Evolutionary conservation across 2,797 vertebrate species (phyloP), one percentile per base, ranked within the genome.

Genomic region (Ciconia nigra): DNA sequence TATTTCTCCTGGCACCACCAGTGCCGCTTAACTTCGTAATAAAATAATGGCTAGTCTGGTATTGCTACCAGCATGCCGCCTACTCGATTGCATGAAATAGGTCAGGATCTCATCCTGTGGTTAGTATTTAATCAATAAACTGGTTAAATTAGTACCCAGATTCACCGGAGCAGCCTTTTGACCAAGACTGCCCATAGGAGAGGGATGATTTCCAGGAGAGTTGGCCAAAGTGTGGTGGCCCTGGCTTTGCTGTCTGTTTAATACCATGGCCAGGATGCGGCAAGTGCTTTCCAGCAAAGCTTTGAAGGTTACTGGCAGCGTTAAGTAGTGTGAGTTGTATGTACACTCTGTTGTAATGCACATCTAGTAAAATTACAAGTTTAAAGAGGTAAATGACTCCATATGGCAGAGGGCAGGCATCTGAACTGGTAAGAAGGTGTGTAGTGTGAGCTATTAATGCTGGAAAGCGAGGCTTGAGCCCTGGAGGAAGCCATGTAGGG

Each of bases 251-350:
- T 55, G 3, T 19, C 79, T 41, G 15, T 25, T 54, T 65, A 21
- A 39, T 37, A 6, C 22, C 31, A 2, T 4, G 37, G 54, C 24
- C 35, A 28, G 66, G 28, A 37, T 20, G 37, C 6, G 1, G 9
- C 0, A 0, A 58, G 39, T 22, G 57, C 55, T 82, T 35, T 58
- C 42, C 62, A 63, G 65, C 0, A 4, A 66, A 54, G 55, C 51
- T 86, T 15, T 44, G 51, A 28, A 59, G 41, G 28, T 54, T 70
- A 31, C 39, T 78, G 71, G 39, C 39, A 73, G 22, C 1, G 3
- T 25, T 31, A 22, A 70, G 52, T 11, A 24, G 25, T 4, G n/a
- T 0, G 9, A 57, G 55, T 18, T 78, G 62, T 58, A 46, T 0
- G 0, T 51, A 42, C 13, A 2, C 20, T 31, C 55, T 63, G 42